Base-by-base conservation (phyloP, 1,140 invertebrate genomes). In the Dysdera silvatica region DNA sequence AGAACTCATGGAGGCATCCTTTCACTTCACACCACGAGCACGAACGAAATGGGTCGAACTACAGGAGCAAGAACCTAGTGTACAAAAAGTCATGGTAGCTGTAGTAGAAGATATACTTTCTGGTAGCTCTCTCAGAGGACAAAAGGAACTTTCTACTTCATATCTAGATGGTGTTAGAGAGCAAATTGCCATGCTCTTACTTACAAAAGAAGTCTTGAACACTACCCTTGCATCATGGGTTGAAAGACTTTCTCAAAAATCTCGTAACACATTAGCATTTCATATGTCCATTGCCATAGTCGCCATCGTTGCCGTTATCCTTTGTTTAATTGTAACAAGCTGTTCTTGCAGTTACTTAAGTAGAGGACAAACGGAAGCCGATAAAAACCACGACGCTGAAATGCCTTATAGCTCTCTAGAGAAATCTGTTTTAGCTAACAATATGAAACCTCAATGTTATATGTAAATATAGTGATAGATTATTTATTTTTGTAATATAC, bases 241-340 rank as follows among this genome's bases (percentile, higher is more conserved):
- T 33, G 65, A 66, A 4, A 49, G 59, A 47, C 45, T 57, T 7
- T 55, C 58, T 31, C 53, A 56, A 20, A 49, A 43, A 52, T 53
- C 65, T 63, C 58, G 55, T 47, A 66, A 66, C 20, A 61, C 65
- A 12, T 47, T 66, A n/a, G 65, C 65, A 18, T 66, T 66, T n/a
- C 65, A 66, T 47, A 58, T 62, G 45, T 66, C 65, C 6, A 55
- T 66, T 53, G 47, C 58, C 32, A 59, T 66, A 33, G 65, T 66
- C 26, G 65, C 65, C 29, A 43, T 66, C 31, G 32, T 63, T 16
- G 65, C 65, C n/a, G 60, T 66, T 29, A 35, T 66, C n/a, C 32
- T 66, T 18, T 66, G 65, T 47, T 45, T 66, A 16, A 62, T 66
- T 35, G 59, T 66, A 18, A 66, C 55, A n/a, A 58, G 53, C n/a